Conservation (phyloP, 2,888 invertebrate genomes). For the Xanthia icteritia region DNA sequence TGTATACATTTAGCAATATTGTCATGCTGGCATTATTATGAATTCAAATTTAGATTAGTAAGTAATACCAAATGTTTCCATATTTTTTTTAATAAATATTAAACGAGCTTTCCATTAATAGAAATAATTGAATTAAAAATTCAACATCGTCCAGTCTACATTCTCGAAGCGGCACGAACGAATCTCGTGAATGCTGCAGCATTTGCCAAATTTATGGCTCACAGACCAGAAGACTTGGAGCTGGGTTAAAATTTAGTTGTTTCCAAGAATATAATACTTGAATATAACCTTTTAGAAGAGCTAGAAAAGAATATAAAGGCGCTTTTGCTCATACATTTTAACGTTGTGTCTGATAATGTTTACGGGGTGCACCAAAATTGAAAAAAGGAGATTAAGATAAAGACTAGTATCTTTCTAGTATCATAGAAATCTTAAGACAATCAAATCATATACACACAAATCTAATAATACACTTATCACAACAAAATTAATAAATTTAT, state of each 20-base stretch:
- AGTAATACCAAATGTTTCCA: not conserved
- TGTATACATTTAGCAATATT: not conserved
- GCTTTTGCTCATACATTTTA: not conserved
- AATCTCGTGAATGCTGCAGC: constrained; percentile 69
- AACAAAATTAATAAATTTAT: not conserved
- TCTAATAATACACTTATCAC: no score
- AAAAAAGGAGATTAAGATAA: not conserved
- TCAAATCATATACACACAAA: not conserved
- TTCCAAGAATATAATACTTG: constrained; percentile 45
- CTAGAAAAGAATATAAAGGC: constrained; percentile 1
- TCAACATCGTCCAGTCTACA: constrained; percentile 42
- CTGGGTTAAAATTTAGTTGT: constrained; percentile 49
- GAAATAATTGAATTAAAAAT: constrained; percentile 59
- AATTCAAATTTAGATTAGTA: not conserved
- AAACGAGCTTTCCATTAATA: constrained; percentile 31
- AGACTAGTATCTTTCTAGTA: not conserved
- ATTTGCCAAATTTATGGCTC: constrained; percentile 73
- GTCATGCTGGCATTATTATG: not conserved
- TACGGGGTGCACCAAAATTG: not conserved
- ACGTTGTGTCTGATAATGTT: not conserved
- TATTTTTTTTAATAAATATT: constrained; percentile 9
- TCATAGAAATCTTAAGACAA: not conserved
- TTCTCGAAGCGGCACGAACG: constrained; percentile 41
- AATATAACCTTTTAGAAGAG: constrained; percentile 22
- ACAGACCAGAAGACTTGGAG: constrained; percentile 61